These are phyloP conservation scores for Halictus ligatus DNA, from an alignment of 2,888 invertebrate genomes.

Conservation along the genomic window DNA sequence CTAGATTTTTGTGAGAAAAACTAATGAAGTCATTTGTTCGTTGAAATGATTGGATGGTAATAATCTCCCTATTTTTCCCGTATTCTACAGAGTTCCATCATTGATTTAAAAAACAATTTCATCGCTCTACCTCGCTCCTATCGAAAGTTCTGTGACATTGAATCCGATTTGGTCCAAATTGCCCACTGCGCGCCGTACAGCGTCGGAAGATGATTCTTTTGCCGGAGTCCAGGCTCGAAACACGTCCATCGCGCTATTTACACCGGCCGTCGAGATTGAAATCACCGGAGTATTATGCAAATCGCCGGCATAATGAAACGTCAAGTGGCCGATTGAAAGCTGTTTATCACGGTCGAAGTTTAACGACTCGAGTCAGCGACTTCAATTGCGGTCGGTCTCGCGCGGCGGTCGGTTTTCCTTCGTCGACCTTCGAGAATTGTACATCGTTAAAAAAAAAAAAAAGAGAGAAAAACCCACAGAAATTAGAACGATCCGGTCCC, in stretches of 20 bases:
- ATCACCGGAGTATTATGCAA: constrained; percentile 49
- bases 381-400: constrained; percentile 28
- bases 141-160: no score
- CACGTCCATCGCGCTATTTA: not conserved
- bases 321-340: constrained; percentile 48
- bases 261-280: constrained; percentile 24
- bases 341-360: constrained; percentile 50
- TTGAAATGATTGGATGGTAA: no score
- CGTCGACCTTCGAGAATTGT: not conserved
- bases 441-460: not conserved
- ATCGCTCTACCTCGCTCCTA: no score
- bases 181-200: constrained; percentile 13
- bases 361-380: constrained; percentile 41
- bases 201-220: constrained; percentile 19
- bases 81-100: no score
- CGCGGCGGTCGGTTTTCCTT: not conserved
- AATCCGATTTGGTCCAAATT: no score
- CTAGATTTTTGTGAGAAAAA: no score
- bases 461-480: not conserved
- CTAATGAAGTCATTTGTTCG: no score
- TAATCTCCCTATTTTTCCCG: no score
- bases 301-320: constrained; percentile 35
- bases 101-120: no score
- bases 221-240: constrained; percentile 8
- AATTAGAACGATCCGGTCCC: not conserved